phyloP scores from a whole-genome alignment of 2,113 vertebrate species.

The Hemiprocne comata region DNA sequence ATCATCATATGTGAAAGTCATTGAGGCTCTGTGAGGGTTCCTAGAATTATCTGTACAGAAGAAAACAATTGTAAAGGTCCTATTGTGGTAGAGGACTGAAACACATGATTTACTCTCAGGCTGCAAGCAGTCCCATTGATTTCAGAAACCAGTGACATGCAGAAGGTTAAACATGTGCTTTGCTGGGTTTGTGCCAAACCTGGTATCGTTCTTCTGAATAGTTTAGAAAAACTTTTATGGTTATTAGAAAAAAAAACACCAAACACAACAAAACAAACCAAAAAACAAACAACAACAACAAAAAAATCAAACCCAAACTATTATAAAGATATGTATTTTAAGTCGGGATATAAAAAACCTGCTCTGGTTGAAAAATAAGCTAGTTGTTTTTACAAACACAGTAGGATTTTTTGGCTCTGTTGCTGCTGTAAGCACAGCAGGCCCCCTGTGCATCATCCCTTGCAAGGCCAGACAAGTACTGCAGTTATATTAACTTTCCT shows the following conservation, averaged over 20 bases:
- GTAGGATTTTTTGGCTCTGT: not conserved
- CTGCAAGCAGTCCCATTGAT: constrained; percentile 53
- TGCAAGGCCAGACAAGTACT: not conserved
- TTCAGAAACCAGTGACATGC: constrained; percentile 54
- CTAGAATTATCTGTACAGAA: constrained; percentile 53
- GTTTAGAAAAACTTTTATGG: not conserved
- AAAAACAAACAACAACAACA: not conserved
- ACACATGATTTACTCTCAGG: constrained; percentile 59
- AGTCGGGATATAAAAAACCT: not conserved
- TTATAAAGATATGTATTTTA: not conserved
- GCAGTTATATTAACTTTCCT: not conserved
- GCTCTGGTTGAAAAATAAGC: not conserved
- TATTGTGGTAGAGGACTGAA: constrained; percentile 47
- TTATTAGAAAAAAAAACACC: not conserved
- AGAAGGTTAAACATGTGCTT: constrained; percentile 65
- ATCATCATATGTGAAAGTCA: constrained; percentile 22
- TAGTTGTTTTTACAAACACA: constrained; percentile 4
- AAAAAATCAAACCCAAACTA: not conserved
- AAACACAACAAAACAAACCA: no score
- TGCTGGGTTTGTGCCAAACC: constrained; percentile 11
- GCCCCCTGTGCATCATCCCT: not conserved
- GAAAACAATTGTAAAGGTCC: constrained; percentile 57
- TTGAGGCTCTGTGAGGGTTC: not conserved
- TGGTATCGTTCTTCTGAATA: not conserved
- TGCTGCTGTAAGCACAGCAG: constrained; percentile 9